Conservation (phyloP, 2,797 vertebrate species). For the Syngnathus rostellatus region DNA sequence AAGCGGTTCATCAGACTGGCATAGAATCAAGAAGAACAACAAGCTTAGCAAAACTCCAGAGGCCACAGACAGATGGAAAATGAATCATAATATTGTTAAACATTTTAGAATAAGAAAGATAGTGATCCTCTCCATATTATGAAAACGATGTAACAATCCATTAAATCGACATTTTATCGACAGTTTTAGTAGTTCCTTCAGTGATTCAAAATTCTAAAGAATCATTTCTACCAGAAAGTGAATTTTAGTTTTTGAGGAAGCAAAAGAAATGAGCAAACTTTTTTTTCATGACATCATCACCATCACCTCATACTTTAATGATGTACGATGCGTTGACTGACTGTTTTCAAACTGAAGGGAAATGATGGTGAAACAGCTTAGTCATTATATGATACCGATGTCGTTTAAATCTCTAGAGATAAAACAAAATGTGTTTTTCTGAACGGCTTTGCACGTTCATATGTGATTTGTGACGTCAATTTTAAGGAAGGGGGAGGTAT, state of each 20-base stretch:
- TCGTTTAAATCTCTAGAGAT: not conserved
- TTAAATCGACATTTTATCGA: not conserved
- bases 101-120: not conserved
- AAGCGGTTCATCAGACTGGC: conserved; percentile 19
- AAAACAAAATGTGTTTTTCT: not conserved
- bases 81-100: not conserved
- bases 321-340: not conserved
- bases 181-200: not conserved
- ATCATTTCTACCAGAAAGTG: not conserved
- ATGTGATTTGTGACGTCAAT: conserved; percentile 1
- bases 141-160: not conserved
- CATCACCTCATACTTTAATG: not conserved
- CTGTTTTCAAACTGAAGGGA: not conserved
- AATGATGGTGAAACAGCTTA: conserved; percentile 1
- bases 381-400: not conserved
- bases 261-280: not conserved
- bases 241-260: not conserved
- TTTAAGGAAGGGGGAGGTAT: not conserved
- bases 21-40: not conserved
- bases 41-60: not conserved
- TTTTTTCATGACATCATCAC: not conserved
- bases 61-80: conserved; percentile 2
- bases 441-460: not conserved
- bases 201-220: not conserved
- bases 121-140: not conserved